A percentile compares a stretch with the other conserved stretches of the same genome.
Conservation (phyloP, 2,888 invertebrate genomes). For the Trypoxylon attenuatum region DNA sequence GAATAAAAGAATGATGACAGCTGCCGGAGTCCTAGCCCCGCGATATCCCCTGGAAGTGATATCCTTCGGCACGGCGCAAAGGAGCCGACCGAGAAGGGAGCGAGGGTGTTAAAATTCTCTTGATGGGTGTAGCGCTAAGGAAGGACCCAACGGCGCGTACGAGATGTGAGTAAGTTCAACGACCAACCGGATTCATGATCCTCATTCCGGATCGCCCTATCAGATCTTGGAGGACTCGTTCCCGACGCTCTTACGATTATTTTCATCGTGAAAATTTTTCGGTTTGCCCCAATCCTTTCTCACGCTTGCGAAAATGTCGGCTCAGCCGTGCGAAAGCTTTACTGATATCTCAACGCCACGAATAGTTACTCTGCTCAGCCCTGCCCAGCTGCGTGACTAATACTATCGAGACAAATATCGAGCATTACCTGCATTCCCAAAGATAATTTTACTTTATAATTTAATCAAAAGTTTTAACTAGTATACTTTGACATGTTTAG, state of each 20-base stretch:
- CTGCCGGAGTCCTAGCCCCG: slow-evolving; percentile 14
- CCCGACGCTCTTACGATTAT: slow-evolving; percentile 33
- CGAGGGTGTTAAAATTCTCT: slow-evolving; percentile 59
- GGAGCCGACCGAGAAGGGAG: slow-evolving; percentile 38
- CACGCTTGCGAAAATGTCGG: slow-evolving; percentile 23
- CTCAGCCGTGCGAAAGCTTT: not conserved
- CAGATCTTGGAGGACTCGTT: slow-evolving; percentile 47
- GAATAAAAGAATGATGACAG: slow-evolving; percentile 40
- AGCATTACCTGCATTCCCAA: too few species aligned
- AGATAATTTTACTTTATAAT: too few species aligned
- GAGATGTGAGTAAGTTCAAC: slow-evolving; percentile 59
- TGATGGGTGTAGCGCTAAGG: slow-evolving; percentile 43
- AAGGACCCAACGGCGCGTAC: too few species aligned
- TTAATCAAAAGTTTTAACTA: too few species aligned
- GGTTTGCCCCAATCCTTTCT: slow-evolving; percentile 33
- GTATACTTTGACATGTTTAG: too few species aligned
- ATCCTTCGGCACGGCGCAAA: slow-evolving; percentile 48
- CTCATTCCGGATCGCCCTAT: slow-evolving; percentile 51
- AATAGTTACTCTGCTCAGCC: too few species aligned
- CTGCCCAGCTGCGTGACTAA: too few species aligned
- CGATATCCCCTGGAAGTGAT: slow-evolving; percentile 46
- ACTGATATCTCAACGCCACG: too few species aligned
- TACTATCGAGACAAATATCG: too few species aligned
- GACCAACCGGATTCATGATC: slow-evolving; percentile 59
- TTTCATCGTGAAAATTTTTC: slow-evolving; percentile 28